Evolutionary conservation across 2,113 vertebrate genomes (phyloP), one percentile per base, ranked within the genome.

Genomic region (Struthidea cinerea): DNA sequence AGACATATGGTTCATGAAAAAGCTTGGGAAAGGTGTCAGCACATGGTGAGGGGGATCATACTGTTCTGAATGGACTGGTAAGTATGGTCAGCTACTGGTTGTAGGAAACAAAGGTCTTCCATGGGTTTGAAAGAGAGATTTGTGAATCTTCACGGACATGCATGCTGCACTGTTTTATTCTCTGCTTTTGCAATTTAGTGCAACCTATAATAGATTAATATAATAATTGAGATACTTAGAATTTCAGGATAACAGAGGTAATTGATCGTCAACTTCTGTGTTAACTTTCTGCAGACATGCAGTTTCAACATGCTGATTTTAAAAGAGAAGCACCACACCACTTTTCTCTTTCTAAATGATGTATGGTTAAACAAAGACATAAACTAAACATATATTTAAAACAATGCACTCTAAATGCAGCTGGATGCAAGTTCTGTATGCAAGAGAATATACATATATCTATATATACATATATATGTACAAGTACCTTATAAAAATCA

Each of bases 231-330:
- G 10, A n/a, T 68, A 39, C 20, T 67, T 28, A 49, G 46, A 24
- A 35, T 60, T 23, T 46, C n/a, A 87, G 73, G 17, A 49, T 64
- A 84, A 69, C 8, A 87, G 49, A 80, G 35, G 12, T 50, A n/a
- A 63, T 30, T 0, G 0, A 50, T 28, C 57, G 39, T n/a, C 56
- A 68, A 6, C 9, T 35, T 78, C 26, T 39, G 2, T 7, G 5
- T 55, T 78, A 59, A 73, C 65, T 71, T 75, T 55, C 50, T 75
- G 47, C 42, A 37, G 24, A 59, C 16, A 50, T 16, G 30, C 0
- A 56, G 2, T 70, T 91, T 67, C 16, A 57, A 53, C 5, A 42
- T 55, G n/a, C n/a, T 63, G 46, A 78, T 84, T 81, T 87, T 70
- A 69, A 80, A n/a, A 65, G 41, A 80, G 24, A 77, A 89, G 24